Evolutionary conservation across 1,140 invertebrate genomes (phyloP).

Genomic region (Drosophila littoralis): DNA sequence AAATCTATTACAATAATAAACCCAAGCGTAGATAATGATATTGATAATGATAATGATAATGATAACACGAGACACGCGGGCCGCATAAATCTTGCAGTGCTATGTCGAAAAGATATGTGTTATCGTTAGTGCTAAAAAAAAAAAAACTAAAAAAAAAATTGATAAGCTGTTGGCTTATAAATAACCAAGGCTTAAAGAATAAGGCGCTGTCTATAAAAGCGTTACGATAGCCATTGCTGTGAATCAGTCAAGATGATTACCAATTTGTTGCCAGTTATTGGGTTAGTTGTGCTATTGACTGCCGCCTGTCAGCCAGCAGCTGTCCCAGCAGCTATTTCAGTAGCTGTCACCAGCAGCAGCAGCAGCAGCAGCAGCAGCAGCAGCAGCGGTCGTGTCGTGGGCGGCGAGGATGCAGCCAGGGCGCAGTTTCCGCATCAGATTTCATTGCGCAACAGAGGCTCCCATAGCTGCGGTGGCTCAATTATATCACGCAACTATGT

Average conservation of each 20-base stretch:
- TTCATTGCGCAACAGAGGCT: conserved; percentile 76
- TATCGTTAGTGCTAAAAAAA: neutral
- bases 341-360: neutral
- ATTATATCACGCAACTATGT: conserved; percentile 85
- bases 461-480: conserved; percentile 86
- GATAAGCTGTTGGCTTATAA: neutral
- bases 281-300: conserved; percentile 3
- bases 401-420: conserved; percentile 82
- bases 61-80: neutral
- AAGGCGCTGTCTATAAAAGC: neutral
- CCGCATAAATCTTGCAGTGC: conserved; percentile 2
- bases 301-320: conserved; percentile 40
- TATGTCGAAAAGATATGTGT: neutral
- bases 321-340: neutral
- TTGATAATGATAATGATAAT: neutral
- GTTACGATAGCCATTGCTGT: neutral
- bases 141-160: neutral
- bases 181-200: conserved; percentile 3
- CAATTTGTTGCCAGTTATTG: conserved; percentile 10
- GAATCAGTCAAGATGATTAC: neutral
- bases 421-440: conserved; percentile 85
- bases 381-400: conserved; percentile 82
- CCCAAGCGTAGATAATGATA: conserved; percentile 8
- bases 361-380: neutral
- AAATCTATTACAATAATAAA: neutral